These are phyloP conservation scores for Venusia cambrica DNA, from an alignment of 2,888 invertebrate genomes.

Conservation along the genomic window DNA sequence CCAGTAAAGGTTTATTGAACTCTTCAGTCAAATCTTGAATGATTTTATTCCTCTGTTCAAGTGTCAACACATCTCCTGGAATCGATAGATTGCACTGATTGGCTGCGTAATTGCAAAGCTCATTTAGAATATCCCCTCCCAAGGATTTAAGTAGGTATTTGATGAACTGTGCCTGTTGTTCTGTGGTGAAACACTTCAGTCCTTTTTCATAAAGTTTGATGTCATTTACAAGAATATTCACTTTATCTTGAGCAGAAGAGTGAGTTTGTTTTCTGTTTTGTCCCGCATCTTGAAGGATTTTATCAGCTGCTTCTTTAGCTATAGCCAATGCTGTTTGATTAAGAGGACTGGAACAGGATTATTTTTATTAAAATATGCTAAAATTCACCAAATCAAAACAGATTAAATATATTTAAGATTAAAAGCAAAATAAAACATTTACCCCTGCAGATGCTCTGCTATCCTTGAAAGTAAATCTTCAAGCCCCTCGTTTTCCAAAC, in stretches of 20 bases:
- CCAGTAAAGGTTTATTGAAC: conserved; percentile 83
- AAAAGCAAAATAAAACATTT: no score
- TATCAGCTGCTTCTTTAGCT: conserved; percentile 88
- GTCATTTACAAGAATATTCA: conserved; percentile 88
- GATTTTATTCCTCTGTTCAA: conserved; percentile 86
- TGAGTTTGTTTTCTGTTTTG: conserved; percentile 88
- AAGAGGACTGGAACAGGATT: conserved; percentile 73
- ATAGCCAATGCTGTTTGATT: conserved; percentile 84
- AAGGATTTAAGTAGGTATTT: conserved; percentile 93
- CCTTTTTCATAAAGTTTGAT: conserved; percentile 91
- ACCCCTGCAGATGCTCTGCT: conserved; percentile 85
- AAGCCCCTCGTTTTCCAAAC: conserved; percentile 86
- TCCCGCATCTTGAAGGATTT: conserved; percentile 86
- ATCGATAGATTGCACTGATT: conserved; percentile 85
- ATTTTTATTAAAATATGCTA: not conserved
- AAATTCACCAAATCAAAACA: conserved; percentile 1
- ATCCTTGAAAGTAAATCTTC: conserved; percentile 86
- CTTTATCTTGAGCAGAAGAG: conserved; percentile 90
- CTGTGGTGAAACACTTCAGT: conserved; percentile 82
- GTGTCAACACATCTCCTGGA: conserved; percentile 81
- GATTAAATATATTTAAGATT: conserved; percentile 16
- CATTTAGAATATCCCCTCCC: conserved; percentile 90
- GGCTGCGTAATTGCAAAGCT: conserved; percentile 89
- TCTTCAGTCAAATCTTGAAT: conserved; percentile 85
- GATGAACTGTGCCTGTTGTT: conserved; percentile 84